Evolutionary conservation across 2,888 invertebrate species (phyloP).

Genomic region (Proisotoma minuta): DNA sequence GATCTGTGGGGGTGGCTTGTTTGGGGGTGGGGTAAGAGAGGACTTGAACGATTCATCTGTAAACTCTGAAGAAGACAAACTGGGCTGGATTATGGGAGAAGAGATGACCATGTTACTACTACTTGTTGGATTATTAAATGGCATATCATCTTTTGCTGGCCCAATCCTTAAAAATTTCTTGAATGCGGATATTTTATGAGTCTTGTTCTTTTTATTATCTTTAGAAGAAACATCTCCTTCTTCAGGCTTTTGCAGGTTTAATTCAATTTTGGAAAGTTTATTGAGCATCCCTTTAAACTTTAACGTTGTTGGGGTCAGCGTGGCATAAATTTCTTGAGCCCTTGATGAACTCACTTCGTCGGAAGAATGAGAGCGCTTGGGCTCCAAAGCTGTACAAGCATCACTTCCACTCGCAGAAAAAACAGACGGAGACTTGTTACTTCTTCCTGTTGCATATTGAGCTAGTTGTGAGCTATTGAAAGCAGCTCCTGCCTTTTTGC

Average conservation of each 20-base stretch:
- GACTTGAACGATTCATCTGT: too few species aligned
- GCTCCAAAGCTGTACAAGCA: slow-evolving; percentile 10
- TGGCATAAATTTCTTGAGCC: slow-evolving; percentile 47
- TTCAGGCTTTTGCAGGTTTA: slow-evolving; percentile 22
- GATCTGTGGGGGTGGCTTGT: too few species aligned
- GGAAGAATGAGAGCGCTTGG: slow-evolving; percentile 41
- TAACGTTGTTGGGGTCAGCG: slow-evolving; percentile 43
- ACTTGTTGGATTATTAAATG: slow-evolving; percentile 11
- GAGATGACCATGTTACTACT: too few species aligned
- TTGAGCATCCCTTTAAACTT: slow-evolving; percentile 46
- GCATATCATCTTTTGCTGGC: slow-evolving; percentile 27
- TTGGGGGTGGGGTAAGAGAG: too few species aligned
- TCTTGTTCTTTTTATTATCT: slow-evolving; percentile 41
- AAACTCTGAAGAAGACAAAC: too few species aligned
- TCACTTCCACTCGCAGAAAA: slow-evolving; percentile 20
- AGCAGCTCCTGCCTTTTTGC: slow-evolving; percentile 47
- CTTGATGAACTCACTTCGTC: slow-evolving; percentile 46
- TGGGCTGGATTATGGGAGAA: too few species aligned
- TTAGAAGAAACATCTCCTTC: slow-evolving; percentile 25
- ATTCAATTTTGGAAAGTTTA: slow-evolving; percentile 44
- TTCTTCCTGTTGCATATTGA: slow-evolving; percentile 20
- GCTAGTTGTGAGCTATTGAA: slow-evolving; percentile 35
- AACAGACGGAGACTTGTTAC: slow-evolving; percentile 28
- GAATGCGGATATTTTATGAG: slow-evolving; percentile 44
- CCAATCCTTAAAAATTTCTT: slow-evolving; percentile 45